phyloP scores from a whole-genome alignment of 2,797 vertebrate genomes.

The Telmatherina bonti region DNA sequence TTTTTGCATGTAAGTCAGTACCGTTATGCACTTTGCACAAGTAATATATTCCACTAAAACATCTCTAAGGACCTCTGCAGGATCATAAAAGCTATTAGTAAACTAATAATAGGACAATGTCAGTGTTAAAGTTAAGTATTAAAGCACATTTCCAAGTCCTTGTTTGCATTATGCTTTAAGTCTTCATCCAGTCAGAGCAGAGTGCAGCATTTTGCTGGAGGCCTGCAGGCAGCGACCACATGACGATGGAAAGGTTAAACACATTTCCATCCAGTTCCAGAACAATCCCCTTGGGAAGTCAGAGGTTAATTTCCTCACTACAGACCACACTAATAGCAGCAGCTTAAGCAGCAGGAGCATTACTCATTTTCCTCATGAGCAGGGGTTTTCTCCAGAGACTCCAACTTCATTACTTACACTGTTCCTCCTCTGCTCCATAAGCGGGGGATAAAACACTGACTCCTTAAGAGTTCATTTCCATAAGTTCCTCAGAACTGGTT shows the following conservation, averaged over 20 bases:
- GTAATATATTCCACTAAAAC: background rate
- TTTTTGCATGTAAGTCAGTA: too few species aligned
- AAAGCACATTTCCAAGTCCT: too few species aligned
- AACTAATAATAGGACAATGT: too few species aligned
- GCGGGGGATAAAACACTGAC: constrained; percentile 23
- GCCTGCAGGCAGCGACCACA: constrained; percentile 5
- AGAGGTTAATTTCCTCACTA: constrained; percentile 45
- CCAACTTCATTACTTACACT: constrained; percentile 43
- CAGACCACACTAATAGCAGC: constrained; percentile 35
- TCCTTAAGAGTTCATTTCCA: constrained; percentile 32
- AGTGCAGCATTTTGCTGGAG: background rate
- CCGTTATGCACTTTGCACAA: too few species aligned
- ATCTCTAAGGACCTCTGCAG: background rate
- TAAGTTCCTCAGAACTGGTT: constrained; percentile 25
- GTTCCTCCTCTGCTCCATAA: constrained; percentile 17
- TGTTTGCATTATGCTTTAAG: constrained; percentile 7
- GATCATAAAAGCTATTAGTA: background rate
- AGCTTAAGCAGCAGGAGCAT: constrained; percentile 36
- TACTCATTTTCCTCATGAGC: constrained; percentile 41
- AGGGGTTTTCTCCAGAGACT: constrained; percentile 46
- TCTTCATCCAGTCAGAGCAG: background rate
- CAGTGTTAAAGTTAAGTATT: background rate
- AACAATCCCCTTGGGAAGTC: constrained; percentile 37
- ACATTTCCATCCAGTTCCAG: constrained; percentile 42
- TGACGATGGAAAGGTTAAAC: constrained; percentile 37